Percentiles rank a stretch among this genome's conserved stretches.
These are phyloP conservation scores for Linyphia triangularis DNA, from an alignment of 2,888 invertebrate species.

Conservation along the genomic window DNA sequence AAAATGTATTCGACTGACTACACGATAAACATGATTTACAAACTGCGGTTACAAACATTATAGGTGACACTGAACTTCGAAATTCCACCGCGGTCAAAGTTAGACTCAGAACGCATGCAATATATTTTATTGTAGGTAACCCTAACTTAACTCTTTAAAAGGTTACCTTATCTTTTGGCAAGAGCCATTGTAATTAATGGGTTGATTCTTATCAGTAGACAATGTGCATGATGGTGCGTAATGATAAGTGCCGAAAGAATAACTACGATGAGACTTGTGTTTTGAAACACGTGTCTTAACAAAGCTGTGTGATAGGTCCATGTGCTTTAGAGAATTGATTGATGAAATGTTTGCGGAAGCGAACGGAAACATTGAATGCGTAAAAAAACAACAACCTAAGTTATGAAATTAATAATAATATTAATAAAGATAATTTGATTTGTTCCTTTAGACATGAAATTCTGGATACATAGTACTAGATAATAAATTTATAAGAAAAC, in stretches of 20 bases:
- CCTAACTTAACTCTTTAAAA: background rate
- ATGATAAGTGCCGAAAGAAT: background rate
- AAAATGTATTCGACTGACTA: background rate
- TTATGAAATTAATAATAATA: no score
- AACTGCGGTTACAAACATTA: background rate
- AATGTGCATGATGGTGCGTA: no score
- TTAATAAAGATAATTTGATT: no score
- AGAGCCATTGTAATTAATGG: background rate
- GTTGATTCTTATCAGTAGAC: background rate
- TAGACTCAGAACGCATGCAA: background rate
- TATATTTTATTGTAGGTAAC: background rate
- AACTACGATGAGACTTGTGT: background rate
- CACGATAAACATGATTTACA: background rate
- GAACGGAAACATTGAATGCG: no score
- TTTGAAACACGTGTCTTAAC: no score
- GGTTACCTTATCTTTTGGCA: background rate
- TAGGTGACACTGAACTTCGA: background rate
- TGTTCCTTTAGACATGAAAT: no score
- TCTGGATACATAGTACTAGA: no score
- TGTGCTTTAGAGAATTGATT: background rate
- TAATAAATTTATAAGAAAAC: no score
- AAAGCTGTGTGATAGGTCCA: background rate
- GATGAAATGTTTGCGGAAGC: background rate
- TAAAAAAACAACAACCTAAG: no score
- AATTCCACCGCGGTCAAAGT: background rate